These are phyloP conservation scores for Brienomyrus brachyistius DNA, from an alignment of 2,113 vertebrate species.

Conservation along the genomic window DNA sequence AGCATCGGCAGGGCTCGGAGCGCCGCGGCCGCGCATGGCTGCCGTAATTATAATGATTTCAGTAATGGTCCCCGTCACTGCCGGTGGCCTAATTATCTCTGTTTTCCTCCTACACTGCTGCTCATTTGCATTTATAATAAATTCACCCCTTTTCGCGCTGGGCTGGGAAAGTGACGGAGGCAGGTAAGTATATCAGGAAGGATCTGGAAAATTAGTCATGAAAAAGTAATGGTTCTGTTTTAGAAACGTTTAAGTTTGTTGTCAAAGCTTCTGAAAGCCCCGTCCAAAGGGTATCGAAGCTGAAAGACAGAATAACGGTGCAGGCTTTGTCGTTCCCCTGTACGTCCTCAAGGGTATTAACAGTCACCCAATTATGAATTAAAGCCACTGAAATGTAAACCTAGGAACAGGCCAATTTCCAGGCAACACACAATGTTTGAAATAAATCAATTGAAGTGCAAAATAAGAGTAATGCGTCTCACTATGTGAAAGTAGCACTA, in stretches of 20 bases:
- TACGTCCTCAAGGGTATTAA: background rate
- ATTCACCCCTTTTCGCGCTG: background rate
- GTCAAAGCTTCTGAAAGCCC: background rate
- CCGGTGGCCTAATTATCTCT: constrained; percentile 7
- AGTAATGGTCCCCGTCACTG: background rate
- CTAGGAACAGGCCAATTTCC: background rate
- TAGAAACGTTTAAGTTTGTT: background rate
- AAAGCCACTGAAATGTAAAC: background rate
- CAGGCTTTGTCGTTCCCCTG: background rate
- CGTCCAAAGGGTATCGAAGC: background rate
- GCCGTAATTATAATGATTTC: constrained; percentile 15
- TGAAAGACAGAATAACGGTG: background rate
- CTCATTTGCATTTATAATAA: constrained; percentile 12
- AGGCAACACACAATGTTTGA: background rate
- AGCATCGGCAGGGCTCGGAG: background rate
- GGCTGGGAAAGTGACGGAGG: background rate
- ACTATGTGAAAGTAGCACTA: background rate
- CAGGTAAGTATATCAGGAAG: background rate
- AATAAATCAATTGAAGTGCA: background rate
- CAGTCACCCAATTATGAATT: background rate
- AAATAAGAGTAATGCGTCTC: background rate
- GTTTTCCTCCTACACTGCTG: background rate
- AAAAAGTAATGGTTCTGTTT: background rate
- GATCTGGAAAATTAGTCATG: background rate
- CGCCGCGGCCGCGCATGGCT: background rate